Conservation (phyloP, 2,888 invertebrate genomes). For the Pseudeuparius sepicola region DNA sequence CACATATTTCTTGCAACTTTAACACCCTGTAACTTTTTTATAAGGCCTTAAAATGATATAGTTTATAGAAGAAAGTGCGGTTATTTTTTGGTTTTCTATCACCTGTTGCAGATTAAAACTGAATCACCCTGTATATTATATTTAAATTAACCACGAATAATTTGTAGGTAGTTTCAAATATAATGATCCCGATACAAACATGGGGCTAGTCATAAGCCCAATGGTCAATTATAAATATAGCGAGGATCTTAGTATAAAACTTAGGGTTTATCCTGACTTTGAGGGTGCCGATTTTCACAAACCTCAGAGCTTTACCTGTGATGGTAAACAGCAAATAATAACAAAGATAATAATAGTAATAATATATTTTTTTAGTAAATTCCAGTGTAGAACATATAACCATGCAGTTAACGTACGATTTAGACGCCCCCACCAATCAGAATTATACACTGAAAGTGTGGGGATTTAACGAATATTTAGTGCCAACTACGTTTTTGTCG, state of each 20-base stretch:
- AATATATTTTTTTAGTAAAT: conserved; percentile 54
- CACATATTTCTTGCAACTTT: no score
- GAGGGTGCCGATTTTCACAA: conserved; percentile 37
- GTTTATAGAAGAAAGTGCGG: no score
- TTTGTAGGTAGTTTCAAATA: conserved; percentile 66
- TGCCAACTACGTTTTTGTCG: conserved; percentile 69
- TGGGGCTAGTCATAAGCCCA: conserved; percentile 82
- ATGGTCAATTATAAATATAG: conserved; percentile 70
- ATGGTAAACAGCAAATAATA: conserved; percentile 60
- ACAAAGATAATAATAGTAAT: conserved; percentile 1
- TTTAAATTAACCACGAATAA: no score
- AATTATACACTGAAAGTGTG: conserved; percentile 62
- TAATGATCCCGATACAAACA: conserved; percentile 69
- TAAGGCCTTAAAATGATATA: no score
- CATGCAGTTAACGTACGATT: conserved; percentile 69
- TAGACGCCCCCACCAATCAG: conserved; percentile 49
- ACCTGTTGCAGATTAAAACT: no score
- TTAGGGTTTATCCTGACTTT: conserved; percentile 63
- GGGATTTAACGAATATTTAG: conserved; percentile 83
- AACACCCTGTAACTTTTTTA: no score
- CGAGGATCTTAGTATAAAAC: conserved; percentile 77
- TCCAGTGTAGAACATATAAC: conserved; percentile 80
- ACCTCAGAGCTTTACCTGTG: conserved; percentile 84
- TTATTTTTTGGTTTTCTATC: no score
- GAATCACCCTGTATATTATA: no score